Evolutionary conservation across 2,888 invertebrate genomes (phyloP), one percentile per base, ranked within the genome.

Genomic region (Trichacis sp.): DNA sequence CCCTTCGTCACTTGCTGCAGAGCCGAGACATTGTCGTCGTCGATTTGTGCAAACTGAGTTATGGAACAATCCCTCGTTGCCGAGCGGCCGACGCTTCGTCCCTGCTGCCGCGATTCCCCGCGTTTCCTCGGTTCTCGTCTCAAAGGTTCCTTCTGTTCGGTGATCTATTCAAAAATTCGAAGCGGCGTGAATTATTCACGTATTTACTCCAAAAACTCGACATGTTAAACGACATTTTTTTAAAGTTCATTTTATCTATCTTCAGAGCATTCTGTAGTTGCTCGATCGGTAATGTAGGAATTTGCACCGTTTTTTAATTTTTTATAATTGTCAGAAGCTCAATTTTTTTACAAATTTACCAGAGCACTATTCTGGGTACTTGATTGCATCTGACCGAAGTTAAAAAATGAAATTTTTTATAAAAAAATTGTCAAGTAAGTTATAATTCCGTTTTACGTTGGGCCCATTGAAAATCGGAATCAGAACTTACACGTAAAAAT

Each of bases 21-120:
- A 0, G 93, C 93, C 2, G 95, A 96, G 0, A 95, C 93, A 78
- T 96, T 96, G 72, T 96, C 96, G 79, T 96, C 96, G 79, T 96
- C 96, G 82, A 95, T 95, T 64, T 96, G 90, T 0, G 96, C 96
- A 83, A 94, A 96, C 83, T 96, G 96, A 3, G 93, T 93, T 74
- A 92, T 91, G 57, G 95, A 95, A 77, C 93, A 92, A 80, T 96
- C 95, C 3, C 93, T 88, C 18, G 89, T 86, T 0, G 86, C 84
- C 1, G 87, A 82, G 43, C 87, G 46, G 14, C 40, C 40, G 8
- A 85, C 86, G 63, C 75, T 75, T 59, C 80, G 76, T 29, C 72
- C 70, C 59, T 81, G 81, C 56, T 80, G 80, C 19, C 83, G 70
- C 1, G 70, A 70, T 9, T 83, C 83, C 0, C 77, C 71, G 45